These are phyloP conservation scores for Noturus placidus DNA, from an alignment of 2,113 vertebrate species.

Conservation along the genomic window DNA sequence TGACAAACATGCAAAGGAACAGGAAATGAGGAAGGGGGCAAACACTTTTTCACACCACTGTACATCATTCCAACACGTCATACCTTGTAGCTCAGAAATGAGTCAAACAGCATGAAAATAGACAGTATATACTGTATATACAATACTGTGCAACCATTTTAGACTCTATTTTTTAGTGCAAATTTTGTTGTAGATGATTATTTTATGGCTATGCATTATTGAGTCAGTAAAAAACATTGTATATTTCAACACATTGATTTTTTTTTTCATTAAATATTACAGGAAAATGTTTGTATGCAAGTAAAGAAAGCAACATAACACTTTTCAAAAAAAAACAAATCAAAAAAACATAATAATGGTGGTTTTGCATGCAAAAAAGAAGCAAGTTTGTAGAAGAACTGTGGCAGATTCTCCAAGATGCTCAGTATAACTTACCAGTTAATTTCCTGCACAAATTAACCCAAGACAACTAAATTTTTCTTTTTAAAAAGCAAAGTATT, in stretches of 20 bases:
- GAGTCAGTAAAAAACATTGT: not conserved
- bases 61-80: not conserved
- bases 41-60: too few species aligned
- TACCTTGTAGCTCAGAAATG: not conserved
- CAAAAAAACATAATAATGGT: not conserved
- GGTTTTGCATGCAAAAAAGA: not conserved
- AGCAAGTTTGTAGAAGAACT: not conserved
- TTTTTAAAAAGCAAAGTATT: not conserved
- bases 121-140: not conserved
- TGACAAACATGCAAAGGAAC: too few species aligned
- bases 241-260: too few species aligned
- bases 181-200: not conserved
- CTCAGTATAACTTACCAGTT: not conserved
- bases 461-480: not conserved
- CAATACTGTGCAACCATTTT: not conserved
- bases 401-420: not conserved
- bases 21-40: too few species aligned
- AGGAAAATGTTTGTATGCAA: not conserved
- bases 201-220: not conserved
- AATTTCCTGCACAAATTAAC: not conserved
- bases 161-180: not conserved
- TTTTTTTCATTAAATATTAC: too few species aligned
- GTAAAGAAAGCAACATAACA: not conserved
- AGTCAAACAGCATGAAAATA: not conserved
- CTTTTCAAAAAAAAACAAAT: not conserved